Percentiles rank a stretch among this genome's conserved stretches.
These are phyloP conservation scores for Lissocephala sabroskyi DNA, from an alignment of 2,888 invertebrate species.

Conservation along the genomic window DNA sequence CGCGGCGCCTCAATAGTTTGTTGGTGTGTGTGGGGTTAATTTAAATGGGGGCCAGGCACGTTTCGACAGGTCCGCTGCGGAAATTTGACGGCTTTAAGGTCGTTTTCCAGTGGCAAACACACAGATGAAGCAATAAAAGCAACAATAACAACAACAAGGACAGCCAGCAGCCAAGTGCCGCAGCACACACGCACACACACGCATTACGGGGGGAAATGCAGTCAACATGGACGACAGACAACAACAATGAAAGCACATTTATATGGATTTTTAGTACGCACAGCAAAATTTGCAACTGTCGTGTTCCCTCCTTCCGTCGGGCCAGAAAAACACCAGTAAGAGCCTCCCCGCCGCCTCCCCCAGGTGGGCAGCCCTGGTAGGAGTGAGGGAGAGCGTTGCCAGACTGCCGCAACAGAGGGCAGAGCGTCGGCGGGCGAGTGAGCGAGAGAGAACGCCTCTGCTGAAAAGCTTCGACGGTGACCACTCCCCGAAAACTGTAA, in stretches of 20 bases:
- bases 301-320: too few relatives aligned
- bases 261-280: constrained; percentile 37
- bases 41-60: too few relatives aligned
- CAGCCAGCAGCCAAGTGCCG: constrained; percentile 50
- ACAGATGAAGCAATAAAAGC: constrained; percentile 16
- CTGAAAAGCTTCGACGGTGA: constrained; percentile 64
- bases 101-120: constrained; percentile 56
- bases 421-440: background rate
- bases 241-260: constrained; percentile 20
- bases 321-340: too few relatives aligned
- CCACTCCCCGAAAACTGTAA: constrained; percentile 68
- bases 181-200: constrained; percentile 15
- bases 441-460: constrained; percentile 15
- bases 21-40: too few relatives aligned
- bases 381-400: constrained; percentile 22
- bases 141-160: constrained; percentile 36
- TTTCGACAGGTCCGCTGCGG: too few relatives aligned
- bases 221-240: constrained; percentile 12
- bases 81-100: constrained; percentile 59
- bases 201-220: constrained; percentile 17
- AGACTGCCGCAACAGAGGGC: constrained; percentile 5
- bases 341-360: too few relatives aligned
- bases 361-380: too few relatives aligned
- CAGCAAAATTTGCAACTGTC: constrained; percentile 32
- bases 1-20: too few relatives aligned